Base-by-base conservation (phyloP, 2,113 vertebrate species). In the Zosterops lateralis region DNA sequence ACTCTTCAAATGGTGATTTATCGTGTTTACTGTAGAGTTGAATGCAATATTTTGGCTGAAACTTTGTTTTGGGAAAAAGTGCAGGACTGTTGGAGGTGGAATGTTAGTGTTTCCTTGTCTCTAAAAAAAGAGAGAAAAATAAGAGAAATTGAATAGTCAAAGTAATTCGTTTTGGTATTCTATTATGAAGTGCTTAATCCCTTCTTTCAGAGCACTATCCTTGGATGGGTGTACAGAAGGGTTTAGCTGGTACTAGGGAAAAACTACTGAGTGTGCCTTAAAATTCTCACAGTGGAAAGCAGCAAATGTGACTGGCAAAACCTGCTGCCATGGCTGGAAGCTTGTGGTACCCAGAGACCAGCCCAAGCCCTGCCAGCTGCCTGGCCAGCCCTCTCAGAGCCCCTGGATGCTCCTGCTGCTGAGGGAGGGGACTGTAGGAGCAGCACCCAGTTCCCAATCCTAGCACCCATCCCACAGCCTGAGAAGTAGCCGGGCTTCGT, bases 1-100 rank as follows among this genome's bases (percentile, higher is more conserved):
- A 32, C 8, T 75, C 20, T 48, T 89, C 36, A 85, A 50, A 47
- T 75, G 29, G 12, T 70, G 90, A 53, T 92, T 94, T 84, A 36
- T 84, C 34, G 0, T 84, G 58, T 93, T 95, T 92, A 64, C 64
- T 77, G 22, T 62, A 56, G 7, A 71, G 66, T 24, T 90, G 84
- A 81, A 71, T 76, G 45, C 71, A 79, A 5, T 85, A 54, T 82
- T 84, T 90, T 93, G 75, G 32, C 71, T 64, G 75, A 51, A 77
- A 44, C 14, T 28, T 31, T 17, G 73, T 65, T 85, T 73, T 5
- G 6, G n/a, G 21, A 76, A 62, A 53, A 90, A 90, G 32, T 31
- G 6, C 42, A 58, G 67, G 70, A 61, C 26, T 53, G 25, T 40
- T 84, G 62, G 40, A 89, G 31, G n/a, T 78, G 53, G 28, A 89